Evolutionary conservation across 1,140 invertebrate species (phyloP).

Genomic region (Conus betulinus): DNA sequence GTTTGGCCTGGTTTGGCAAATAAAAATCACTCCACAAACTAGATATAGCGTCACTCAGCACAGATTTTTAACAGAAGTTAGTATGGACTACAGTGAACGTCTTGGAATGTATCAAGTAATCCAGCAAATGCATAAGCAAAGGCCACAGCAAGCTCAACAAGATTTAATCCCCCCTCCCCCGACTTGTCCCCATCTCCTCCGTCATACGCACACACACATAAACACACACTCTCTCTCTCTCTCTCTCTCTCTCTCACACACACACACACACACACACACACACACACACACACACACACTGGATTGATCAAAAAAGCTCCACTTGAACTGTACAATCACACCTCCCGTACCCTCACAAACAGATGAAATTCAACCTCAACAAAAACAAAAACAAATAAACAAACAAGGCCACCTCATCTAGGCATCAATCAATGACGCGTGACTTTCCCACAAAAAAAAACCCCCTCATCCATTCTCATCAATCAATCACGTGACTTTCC

Average conservation of each 20-base stretch:
- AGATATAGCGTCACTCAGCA: no score
- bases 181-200: no score
- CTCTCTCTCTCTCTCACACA: not conserved
- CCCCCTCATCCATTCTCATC: not conserved
- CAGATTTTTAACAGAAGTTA: no score
- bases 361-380: not conserved
- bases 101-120: no score
- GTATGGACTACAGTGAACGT: no score
- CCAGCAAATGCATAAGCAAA: no score
- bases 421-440: not conserved
- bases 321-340: no score
- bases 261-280: slow-evolving; percentile 20
- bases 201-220: not conserved
- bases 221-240: not conserved
- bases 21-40: no score
- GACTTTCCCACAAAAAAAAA: not conserved
- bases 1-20: no score
- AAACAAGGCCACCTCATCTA: not conserved
- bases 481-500: not conserved
- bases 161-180: no score
- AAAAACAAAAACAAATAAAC: not conserved
- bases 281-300: not conserved
- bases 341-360: no score
- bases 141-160: no score
- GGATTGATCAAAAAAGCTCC: not conserved